These are phyloP conservation scores for Pseudochirops cupreus DNA, from an alignment of 2,797 vertebrate species.

Conservation along the genomic window DNA sequence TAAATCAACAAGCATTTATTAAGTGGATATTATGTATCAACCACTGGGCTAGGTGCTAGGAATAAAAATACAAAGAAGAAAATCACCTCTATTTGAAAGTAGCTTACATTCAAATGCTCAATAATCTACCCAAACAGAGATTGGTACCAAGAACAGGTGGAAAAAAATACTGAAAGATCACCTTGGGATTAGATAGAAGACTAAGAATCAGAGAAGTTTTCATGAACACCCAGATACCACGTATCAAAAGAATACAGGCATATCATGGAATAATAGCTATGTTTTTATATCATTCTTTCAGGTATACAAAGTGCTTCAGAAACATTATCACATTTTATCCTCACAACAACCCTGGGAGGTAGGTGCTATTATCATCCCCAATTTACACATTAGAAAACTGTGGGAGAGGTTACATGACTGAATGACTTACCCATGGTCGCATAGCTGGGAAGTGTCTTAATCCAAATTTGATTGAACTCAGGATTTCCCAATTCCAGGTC, in stretches of 20 bases:
- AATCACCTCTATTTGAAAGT: neutral
- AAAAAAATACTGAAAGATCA: neutral
- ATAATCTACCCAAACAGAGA: neutral
- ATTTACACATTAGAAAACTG: neutral
- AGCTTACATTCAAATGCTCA: neutral
- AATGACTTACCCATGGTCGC: neutral
- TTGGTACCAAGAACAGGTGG: neutral
- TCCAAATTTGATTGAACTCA: neutral
- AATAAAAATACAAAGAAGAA: neutral
- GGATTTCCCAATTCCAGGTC: neutral
- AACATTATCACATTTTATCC: neutral
- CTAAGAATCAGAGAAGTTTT: neutral
- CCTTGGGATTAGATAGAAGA: neutral
- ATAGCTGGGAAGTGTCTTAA: neutral
- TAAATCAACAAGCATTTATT: neutral
- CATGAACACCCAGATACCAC: conserved; percentile 9
- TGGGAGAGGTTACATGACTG: neutral
- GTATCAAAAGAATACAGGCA: conserved; percentile 10
- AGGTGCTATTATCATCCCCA: neutral
- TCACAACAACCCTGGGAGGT: neutral
- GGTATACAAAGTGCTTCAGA: neutral
- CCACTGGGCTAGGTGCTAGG: neutral
- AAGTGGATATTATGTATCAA: neutral
- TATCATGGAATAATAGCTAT: neutral
- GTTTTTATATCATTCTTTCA: neutral